Evolutionary conservation across 2,113 vertebrate genomes (phyloP), one percentile per base, ranked within the genome.

Genomic region (Brevimyrus niger): DNA sequence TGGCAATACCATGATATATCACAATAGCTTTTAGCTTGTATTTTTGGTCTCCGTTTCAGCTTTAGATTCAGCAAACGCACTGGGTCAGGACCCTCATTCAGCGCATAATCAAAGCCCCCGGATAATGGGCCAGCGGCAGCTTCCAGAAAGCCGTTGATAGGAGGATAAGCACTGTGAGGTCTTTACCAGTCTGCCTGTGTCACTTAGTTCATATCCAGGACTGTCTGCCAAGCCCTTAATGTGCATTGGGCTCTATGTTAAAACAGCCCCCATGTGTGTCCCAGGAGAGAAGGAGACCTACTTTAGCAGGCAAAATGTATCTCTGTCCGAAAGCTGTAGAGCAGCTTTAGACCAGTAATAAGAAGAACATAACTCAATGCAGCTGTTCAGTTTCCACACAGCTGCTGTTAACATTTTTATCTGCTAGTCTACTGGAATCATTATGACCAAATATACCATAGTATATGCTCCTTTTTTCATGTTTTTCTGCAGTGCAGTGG

Each of bases 81-180:
- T 2, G 17, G 84, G 46, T 31, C 27, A 31, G 48, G 48, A 87
- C 48, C 13, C 38, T 35, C 48, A 87, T 51, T 47, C 50, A 53
- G 85, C 15, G 50, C 31, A 31, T 87, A 53, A 87, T 87, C 27
- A 87, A 51, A 87, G 50, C 85, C 46, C 53, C 87, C 0, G 90
- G 92, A 91, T 93, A 93, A 94, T 91, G 93, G 92, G 92, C 88
- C 61, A 44, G 51, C 17, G 9, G 73, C 87, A 50, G 53, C 31
- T 88, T 84, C 61, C 87, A 44, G 35, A 19, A 47, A 35, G 90
- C 89, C 90, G 51, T 89, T 92, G 91, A 89, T 92, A 90, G 76
- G 87, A 90, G 90, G 90, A 93, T 92, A 92, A 93, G 92, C 90
- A 38, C 90, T 91, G 90, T 91, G 88, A 91, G 90, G 92, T 88